Percentiles rank a stretch among this genome's conserved stretches.
phyloP scores from a whole-genome alignment of 1,140 invertebrate species.

The Aphelinus atriplicis region DNA sequence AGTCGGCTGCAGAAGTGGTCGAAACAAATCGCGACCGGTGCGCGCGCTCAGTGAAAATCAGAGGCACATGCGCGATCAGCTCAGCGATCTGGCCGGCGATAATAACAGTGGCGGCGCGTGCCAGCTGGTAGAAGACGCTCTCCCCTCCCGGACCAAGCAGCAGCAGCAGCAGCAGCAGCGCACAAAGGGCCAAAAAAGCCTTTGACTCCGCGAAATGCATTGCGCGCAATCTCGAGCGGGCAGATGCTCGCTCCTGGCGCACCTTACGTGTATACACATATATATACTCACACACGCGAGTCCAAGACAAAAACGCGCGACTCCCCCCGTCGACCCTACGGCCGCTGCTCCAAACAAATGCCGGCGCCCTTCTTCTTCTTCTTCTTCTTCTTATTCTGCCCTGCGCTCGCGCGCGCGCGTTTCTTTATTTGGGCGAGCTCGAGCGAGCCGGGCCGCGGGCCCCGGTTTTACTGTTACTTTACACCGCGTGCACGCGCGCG shows the following conservation, averaged over 20 bases:
- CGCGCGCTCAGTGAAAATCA: too few species aligned
- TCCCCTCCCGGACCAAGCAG: not conserved
- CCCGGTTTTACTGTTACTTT: conserved; percentile 3
- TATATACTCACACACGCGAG: too few species aligned
- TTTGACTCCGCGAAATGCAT: conserved; percentile 23
- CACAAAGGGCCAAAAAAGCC: not conserved
- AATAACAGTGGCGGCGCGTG: conserved; percentile 37
- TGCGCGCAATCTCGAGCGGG: conserved; percentile 1
- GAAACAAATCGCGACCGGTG: too few species aligned
- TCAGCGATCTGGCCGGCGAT: conserved; percentile 1
- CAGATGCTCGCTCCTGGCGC: conserved; percentile 25
- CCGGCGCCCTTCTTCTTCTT: too few species aligned
- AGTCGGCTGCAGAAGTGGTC: too few species aligned
- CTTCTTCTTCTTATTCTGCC: not conserved
- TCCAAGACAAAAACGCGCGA: too few species aligned
- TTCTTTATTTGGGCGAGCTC: too few species aligned
- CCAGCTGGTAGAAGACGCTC: conserved; percentile 36
- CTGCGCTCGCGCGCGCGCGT: not conserved
- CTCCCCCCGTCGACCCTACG: too few species aligned
- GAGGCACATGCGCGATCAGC: conserved; percentile 1
- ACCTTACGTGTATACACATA: too few species aligned
- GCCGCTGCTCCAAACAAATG: too few species aligned
- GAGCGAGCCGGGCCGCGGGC: too few species aligned
- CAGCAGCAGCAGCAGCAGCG: too few species aligned
- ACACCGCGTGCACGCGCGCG: not conserved